Percentiles rank a stretch among this genome's conserved stretches.
phyloP scores from a whole-genome alignment of 2,797 vertebrate species.

The Chelon auratus region DNA sequence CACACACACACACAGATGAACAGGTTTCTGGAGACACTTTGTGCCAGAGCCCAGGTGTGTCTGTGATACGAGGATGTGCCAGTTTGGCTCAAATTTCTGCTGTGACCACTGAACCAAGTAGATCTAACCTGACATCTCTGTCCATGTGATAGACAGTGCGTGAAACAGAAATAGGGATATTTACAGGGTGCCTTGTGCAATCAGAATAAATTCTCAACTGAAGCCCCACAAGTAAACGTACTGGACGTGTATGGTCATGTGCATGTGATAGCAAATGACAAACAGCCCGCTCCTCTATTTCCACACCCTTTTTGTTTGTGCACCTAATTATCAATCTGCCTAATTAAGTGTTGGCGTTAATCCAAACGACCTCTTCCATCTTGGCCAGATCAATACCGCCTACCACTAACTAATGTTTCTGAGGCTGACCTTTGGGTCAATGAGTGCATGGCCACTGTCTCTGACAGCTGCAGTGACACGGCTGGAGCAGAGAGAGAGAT shows the following conservation, averaged over 20 bases:
- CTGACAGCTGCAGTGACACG: too few species aligned
- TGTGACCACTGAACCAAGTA: slow-evolving; percentile 60
- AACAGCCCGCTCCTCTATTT: background rate
- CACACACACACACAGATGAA: slow-evolving; percentile 10
- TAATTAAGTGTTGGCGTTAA: slow-evolving; percentile 44
- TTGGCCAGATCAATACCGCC: slow-evolving; percentile 38
- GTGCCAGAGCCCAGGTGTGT: slow-evolving; percentile 63
- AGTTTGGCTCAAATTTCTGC: slow-evolving; percentile 56
- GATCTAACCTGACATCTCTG: slow-evolving; percentile 60
- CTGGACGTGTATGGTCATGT: background rate
- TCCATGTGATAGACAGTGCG: background rate
- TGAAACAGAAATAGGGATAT: slow-evolving; percentile 4
- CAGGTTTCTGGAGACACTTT: slow-evolving; percentile 25
- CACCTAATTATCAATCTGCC: slow-evolving; percentile 8
- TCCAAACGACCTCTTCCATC: slow-evolving; percentile 38
- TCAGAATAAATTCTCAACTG: slow-evolving; percentile 12
- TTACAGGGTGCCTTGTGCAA: slow-evolving; percentile 15
- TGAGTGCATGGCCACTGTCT: slow-evolving; percentile 20
- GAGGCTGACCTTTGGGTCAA: background rate
- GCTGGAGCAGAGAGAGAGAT: slow-evolving; percentile 5
- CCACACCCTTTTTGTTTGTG: background rate
- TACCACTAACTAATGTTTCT: slow-evolving; percentile 20
- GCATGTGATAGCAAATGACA: background rate
- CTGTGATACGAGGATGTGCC: slow-evolving; percentile 31
- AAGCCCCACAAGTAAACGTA: slow-evolving; percentile 11